Conservation (phyloP, 2,797 vertebrate species). For the Lerista edwardsae region DNA sequence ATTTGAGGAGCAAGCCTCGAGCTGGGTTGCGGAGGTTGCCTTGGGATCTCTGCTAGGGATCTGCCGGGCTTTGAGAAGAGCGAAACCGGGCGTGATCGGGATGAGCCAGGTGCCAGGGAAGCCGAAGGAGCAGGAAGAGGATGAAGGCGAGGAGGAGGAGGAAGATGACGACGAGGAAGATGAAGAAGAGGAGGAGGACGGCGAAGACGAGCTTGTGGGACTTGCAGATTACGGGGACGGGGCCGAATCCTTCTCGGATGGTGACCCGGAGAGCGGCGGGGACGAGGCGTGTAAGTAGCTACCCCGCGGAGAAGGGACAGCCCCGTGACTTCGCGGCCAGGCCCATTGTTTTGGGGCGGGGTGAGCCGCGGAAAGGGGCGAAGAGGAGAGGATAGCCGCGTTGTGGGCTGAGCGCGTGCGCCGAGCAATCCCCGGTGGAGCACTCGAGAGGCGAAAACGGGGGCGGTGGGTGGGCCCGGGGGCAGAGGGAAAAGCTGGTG, state of each 20-base stretch:
- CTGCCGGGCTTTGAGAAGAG: background rate
- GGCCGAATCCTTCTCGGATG: constrained; percentile 81
- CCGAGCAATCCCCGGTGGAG: background rate
- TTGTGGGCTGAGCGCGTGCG: background rate
- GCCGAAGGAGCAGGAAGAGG: constrained; percentile 46
- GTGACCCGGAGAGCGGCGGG: constrained; percentile 80
- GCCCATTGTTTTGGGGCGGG: constrained; percentile 16
- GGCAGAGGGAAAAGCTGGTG: background rate
- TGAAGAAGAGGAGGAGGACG: constrained; percentile 70
- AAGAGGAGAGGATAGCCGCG: background rate
- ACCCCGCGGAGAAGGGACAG: constrained; percentile 1
- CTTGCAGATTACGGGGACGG: constrained; percentile 78
- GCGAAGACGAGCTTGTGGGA: constrained; percentile 77
- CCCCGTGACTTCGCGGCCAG: background rate
- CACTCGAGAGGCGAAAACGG: background rate
- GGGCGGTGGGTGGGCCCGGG: background rate
- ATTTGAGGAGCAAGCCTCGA: background rate
- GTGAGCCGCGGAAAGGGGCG: background rate
- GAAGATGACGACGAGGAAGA: constrained; percentile 52
- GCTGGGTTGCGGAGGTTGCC: constrained; percentile 9
- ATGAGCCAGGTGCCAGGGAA: constrained; percentile 61
- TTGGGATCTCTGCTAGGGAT: background rate
- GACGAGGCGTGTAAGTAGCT: constrained; percentile 85
- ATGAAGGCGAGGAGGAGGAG: constrained; percentile 62
- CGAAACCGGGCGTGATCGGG: constrained; percentile 27